Evolutionary conservation across 2,113 vertebrate species (phyloP).

Genomic region (Symphodus melops): DNA sequence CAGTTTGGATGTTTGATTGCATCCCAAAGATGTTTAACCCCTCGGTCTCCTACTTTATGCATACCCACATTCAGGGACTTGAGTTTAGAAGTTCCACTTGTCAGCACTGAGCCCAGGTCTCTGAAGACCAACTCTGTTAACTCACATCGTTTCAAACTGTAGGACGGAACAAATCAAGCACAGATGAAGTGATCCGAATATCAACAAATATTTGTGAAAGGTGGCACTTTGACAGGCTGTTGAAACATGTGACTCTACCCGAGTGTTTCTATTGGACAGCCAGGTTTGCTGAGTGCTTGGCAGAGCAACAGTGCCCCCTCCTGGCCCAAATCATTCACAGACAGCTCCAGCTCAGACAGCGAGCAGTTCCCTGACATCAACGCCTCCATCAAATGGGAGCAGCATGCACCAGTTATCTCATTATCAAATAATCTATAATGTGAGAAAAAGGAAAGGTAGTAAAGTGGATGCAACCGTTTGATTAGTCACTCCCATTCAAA

Average conservation of each 20-base stretch:
- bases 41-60: constrained; percentile 69
- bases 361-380: constrained; percentile 70
- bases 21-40: constrained; percentile 73
- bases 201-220: constrained; percentile 13
- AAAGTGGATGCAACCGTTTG: background rate
- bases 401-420: constrained; percentile 64
- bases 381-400: constrained; percentile 59
- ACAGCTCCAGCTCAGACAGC: constrained; percentile 74
- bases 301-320: constrained; percentile 76
- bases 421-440: constrained; percentile 56
- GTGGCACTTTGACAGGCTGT: background rate
- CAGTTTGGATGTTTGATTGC: constrained; percentile 73
- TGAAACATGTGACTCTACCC: constrained; percentile 26
- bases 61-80: constrained; percentile 65
- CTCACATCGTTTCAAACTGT: constrained; percentile 72
- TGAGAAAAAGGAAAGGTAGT: background rate
- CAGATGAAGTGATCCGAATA: background rate
- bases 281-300: constrained; percentile 54
- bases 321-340: constrained; percentile 74
- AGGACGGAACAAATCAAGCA: constrained; percentile 1
- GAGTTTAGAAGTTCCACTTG: constrained; percentile 55
- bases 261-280: constrained; percentile 65
- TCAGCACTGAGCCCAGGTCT: constrained; percentile 69
- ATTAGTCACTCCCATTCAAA: background rate
- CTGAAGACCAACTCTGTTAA: constrained; percentile 65